These are phyloP conservation scores for Epinephelus malabaricus DNA, from an alignment of 2,797 vertebrate species.

Conservation along the genomic window DNA sequence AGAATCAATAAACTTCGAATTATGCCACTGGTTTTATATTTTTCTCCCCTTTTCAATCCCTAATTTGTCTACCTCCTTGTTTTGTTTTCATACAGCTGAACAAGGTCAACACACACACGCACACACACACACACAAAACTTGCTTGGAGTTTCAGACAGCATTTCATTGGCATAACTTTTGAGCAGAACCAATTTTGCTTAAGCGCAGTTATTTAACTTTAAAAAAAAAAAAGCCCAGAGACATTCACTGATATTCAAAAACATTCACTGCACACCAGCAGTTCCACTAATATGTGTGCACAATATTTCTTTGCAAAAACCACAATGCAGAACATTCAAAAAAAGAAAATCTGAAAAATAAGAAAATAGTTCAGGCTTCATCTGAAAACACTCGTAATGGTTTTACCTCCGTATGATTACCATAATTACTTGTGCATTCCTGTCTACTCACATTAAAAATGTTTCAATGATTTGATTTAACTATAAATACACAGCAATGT, in stretches of 20 bases:
- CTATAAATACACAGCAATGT: not conserved
- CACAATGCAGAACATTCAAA: not conserved
- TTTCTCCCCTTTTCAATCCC: not conserved
- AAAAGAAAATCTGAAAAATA: slow-evolving; percentile 3
- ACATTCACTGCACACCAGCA: not conserved
- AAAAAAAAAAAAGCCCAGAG: not conserved
- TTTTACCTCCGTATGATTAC: slow-evolving; percentile 30
- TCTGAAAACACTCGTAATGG: slow-evolving; percentile 10
- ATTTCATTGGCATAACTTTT: not conserved
- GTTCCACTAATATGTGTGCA: not conserved
- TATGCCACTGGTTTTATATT: slow-evolving; percentile 5
- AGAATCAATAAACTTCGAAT: not conserved
- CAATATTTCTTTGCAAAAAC: not conserved
- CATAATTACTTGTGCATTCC: slow-evolving; percentile 15
- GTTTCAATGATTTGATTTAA: slow-evolving; percentile 14
- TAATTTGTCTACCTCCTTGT: not conserved
- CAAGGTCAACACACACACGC: not conserved
- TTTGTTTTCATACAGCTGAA: not conserved
- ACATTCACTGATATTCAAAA: not conserved
- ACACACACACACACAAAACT: not conserved
- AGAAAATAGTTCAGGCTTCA: not conserved
- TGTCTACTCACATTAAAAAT: slow-evolving; percentile 10
- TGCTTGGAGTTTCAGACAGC: slow-evolving; percentile 1
- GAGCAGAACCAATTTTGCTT: not conserved
- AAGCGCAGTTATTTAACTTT: no score